Percentiles rank a stretch among this genome's conserved stretches.
Conservation (phyloP, 2,113 vertebrate genomes). For the Silurus glanis region DNA sequence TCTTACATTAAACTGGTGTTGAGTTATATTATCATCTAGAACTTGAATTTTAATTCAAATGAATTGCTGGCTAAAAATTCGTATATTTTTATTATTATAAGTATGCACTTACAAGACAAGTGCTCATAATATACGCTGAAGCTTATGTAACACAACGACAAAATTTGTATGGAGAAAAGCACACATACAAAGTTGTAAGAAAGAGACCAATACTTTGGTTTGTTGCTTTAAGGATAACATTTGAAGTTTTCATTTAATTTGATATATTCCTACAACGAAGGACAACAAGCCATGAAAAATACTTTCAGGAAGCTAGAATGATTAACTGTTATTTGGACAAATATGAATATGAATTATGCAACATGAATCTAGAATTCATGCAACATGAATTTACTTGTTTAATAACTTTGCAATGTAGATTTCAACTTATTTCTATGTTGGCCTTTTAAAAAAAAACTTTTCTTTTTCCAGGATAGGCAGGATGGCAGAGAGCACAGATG, state of each 20-base stretch:
- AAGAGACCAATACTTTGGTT: not conserved
- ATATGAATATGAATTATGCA: too few species aligned
- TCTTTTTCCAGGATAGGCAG: constrained; percentile 51
- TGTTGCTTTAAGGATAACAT: not conserved
- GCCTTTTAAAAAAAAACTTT: not conserved
- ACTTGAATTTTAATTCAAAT: not conserved
- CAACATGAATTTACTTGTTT: not conserved
- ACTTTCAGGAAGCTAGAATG: not conserved
- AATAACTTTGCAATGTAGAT: not conserved
- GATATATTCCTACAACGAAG: not conserved
- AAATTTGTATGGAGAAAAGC: not conserved
- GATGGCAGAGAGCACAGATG: constrained; percentile 81
- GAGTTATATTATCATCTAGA: not conserved
- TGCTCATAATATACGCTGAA: not conserved
- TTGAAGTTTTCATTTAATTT: not conserved
- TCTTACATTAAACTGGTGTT: not conserved
- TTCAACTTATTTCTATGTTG: too few species aligned
- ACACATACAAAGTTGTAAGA: not conserved
- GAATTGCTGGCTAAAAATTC: not conserved
- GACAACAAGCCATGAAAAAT: too few species aligned
- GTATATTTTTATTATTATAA: not conserved
- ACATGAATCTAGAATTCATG: too few species aligned
- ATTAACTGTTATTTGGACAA: not conserved
- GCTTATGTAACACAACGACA: not conserved
- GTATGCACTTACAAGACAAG: not conserved